Evolutionary conservation across 2,113 vertebrate genomes (phyloP), one percentile per base, ranked within the genome.

Genomic region (Paramisgurnus dabryanus): DNA sequence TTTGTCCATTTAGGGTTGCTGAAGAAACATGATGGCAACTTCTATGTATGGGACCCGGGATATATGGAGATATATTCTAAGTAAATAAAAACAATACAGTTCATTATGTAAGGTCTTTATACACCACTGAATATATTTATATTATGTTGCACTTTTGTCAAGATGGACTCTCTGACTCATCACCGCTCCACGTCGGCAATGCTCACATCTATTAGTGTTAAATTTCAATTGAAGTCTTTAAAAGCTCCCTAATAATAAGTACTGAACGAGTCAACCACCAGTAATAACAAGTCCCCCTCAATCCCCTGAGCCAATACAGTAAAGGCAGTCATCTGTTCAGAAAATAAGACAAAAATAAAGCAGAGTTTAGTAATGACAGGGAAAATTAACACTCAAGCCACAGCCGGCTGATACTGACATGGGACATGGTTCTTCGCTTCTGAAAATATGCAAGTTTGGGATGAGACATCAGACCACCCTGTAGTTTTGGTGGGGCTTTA

Each of bases 381-480:
- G 55, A 22, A 72, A 74, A 74, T 13, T 12, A 40, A 73, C 45
- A 73, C 55, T 60, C 53, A 49, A 72, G 50, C 72, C 80, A 75
- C 71, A 67, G 79, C 3, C 64, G 12, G 47, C 18, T 60, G 49
- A 60, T 57, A 22, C 40, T 74, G 64, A 83, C 7, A n/a, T 75
- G 34, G 67, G 22, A 74, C 18, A 76, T 72, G 63, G 41, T 45
- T 73, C 55, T 43, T 83, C 47, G 66, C 57, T 40, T 79, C 65
- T 60, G n/a, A 60, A 60, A 79, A 69, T 79, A 69, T 13, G 22
- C 53, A 73, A 41, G 6, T 60, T 47, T 57, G 55, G 67, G 66
- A 66, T 76, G 60, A 78, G 68, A 74, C 55, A 27, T 70, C 6
- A 63, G 81, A 79, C 81, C 76, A 79, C 81, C 81, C 67, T 50